phyloP scores from a whole-genome alignment of 1,140 invertebrate species.

The Brachystomella parvula region DNA sequence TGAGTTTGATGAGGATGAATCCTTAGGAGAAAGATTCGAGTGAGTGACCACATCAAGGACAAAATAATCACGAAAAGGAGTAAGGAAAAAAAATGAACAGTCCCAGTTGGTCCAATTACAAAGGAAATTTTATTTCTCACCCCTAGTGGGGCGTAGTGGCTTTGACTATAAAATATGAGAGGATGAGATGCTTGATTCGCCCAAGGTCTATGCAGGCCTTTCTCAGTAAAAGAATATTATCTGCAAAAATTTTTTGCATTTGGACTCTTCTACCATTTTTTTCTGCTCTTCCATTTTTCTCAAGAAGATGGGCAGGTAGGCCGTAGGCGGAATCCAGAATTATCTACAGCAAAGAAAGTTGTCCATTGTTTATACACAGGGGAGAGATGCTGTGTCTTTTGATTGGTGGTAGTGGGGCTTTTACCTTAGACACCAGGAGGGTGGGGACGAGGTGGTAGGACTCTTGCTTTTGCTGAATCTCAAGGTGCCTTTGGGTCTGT shows the following conservation, averaged over 20 bases:
- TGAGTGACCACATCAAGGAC: slow-evolving; percentile 36
- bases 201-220: not conserved
- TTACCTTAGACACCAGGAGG: no score
- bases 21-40: slow-evolving; percentile 16
- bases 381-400: no score
- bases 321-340: no score
- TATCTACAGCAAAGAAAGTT: no score
- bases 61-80: slow-evolving; percentile 32
- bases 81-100: not conserved
- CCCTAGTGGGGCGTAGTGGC: slow-evolving; percentile 1
- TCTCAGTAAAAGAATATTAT: not conserved
- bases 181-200: not conserved
- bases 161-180: not conserved
- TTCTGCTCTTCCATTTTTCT: no score
- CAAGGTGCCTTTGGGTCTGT: slow-evolving; percentile 5
- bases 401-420: no score
- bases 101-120: no score
- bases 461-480: not conserved
- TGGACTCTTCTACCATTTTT: no score
- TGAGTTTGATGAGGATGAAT: slow-evolving; percentile 1
- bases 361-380: no score
- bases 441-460: not conserved
- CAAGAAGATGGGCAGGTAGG: no score
- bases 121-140: not conserved
- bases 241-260: not conserved